Percentiles rank a stretch among this genome's conserved stretches.
These are phyloP conservation scores for Aelia acuminata DNA, from an alignment of 2,888 invertebrate genomes.

Conservation along the genomic window DNA sequence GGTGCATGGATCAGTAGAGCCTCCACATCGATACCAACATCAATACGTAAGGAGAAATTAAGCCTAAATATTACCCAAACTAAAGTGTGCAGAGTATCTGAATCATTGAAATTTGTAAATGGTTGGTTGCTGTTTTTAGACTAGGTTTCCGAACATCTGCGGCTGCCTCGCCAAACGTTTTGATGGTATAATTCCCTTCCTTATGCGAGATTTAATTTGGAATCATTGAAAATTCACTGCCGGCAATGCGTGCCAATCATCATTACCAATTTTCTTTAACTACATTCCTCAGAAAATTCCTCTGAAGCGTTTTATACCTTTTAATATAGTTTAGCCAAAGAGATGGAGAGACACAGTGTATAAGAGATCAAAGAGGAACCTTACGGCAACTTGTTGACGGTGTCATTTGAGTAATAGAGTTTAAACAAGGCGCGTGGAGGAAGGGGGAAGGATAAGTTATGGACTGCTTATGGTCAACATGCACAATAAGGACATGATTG, in stretches of 20 bases:
- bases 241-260: not conserved
- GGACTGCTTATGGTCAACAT: conserved; percentile 44
- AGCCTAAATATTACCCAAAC: too few relatives aligned
- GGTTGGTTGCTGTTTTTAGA: too few relatives aligned
- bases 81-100: too few relatives aligned
- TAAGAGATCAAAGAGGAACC: not conserved
- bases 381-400: conserved; percentile 19
- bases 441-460: conserved; percentile 34
- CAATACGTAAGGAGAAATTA: too few relatives aligned
- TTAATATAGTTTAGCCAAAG: not conserved
- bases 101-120: too few relatives aligned
- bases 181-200: too few relatives aligned
- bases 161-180: too few relatives aligned
- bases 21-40: too few relatives aligned
- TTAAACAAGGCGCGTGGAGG: conserved; percentile 51
- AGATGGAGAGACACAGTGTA: not conserved
- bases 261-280: not conserved
- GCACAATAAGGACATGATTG: conserved; percentile 48
- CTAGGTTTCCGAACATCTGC: too few relatives aligned
- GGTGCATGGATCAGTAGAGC: too few relatives aligned
- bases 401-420: conserved; percentile 59
- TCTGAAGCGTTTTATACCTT: not conserved
- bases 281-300: not conserved
- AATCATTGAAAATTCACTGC: too few relatives aligned
- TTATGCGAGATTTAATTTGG: too few relatives aligned